These are phyloP conservation scores for Agrochola lychnidis DNA, from an alignment of 2,888 invertebrate genomes.

Conservation along the genomic window DNA sequence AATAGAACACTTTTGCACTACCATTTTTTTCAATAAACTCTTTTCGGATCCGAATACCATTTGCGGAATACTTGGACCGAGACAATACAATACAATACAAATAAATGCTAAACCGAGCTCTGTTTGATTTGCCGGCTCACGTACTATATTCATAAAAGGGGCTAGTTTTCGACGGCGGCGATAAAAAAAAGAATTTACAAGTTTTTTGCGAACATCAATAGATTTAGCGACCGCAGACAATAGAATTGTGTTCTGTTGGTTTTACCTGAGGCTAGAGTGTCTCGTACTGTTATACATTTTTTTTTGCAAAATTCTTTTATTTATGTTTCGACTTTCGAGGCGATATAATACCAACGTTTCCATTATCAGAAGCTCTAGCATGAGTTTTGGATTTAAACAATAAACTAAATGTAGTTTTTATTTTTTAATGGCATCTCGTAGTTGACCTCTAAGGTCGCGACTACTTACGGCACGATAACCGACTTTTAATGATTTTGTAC, in stretches of 20 bases:
- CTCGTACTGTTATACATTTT: not conserved
- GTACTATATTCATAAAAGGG: constrained; percentile 65
- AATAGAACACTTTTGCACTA: not conserved
- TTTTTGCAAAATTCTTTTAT: not conserved
- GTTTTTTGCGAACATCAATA: constrained; percentile 70
- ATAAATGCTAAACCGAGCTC: constrained; percentile 68
- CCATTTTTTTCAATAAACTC: constrained; percentile 14
- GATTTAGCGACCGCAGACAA: constrained; percentile 67
- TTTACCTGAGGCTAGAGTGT: constrained; percentile 40
- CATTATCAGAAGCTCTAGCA: not conserved
- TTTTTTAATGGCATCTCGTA: no score
- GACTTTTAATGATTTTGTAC: no score
- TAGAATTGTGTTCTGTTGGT: constrained; percentile 54
- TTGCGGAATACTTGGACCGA: constrained; percentile 50
- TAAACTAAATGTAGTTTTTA: no score
- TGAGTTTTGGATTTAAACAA: not conserved
- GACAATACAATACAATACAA: constrained; percentile 64
- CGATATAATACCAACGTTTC: not conserved
- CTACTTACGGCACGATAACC: no score
- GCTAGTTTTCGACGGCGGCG: constrained; percentile 48
- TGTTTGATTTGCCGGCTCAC: constrained; percentile 74
- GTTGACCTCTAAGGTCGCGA: no score
- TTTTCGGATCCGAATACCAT: constrained; percentile 12
- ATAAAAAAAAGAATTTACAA: constrained; percentile 70
- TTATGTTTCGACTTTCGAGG: not conserved